Conservation (phyloP, 1,140 invertebrate species). For the Melanaphis sacchari region DNA sequence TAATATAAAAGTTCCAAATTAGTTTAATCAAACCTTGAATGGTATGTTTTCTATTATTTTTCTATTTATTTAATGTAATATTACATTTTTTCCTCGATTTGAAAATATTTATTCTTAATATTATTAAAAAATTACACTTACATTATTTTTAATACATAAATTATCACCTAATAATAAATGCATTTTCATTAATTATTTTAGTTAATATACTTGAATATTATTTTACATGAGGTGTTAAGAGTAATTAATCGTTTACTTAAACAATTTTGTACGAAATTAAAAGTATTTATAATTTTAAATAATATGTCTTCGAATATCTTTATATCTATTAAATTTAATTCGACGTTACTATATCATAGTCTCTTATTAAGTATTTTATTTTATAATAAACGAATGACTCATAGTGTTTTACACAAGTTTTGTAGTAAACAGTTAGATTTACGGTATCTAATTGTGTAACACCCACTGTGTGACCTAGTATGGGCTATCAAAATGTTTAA, state of each 20-base stretch:
- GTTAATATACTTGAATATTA: not conserved
- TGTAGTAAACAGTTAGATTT: constrained; percentile 31
- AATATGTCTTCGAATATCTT: not conserved
- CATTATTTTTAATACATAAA: not conserved
- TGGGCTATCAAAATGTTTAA: not conserved
- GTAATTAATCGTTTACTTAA: not conserved
- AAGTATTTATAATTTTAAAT: not conserved
- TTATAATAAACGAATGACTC: not conserved
- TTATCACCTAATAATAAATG: not conserved
- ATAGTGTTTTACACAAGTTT: not conserved
- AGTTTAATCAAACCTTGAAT: too few species aligned
- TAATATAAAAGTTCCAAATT: too few species aligned
- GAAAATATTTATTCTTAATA: too few species aligned
- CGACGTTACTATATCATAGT: not conserved
- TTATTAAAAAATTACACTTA: not conserved
- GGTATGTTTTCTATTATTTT: too few species aligned
- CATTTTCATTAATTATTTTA: not conserved
- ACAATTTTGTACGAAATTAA: not conserved
- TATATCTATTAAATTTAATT: not conserved
- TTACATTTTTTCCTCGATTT: too few species aligned
- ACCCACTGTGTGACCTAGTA: constrained; percentile 43
- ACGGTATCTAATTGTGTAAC: constrained; percentile 25
- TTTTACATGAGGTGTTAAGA: not conserved
- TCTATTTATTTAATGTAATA: too few species aligned
- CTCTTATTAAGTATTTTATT: not conserved